phyloP scores from a whole-genome alignment of 2,888 invertebrate genomes.

The Monoplex corrugatus region DNA sequence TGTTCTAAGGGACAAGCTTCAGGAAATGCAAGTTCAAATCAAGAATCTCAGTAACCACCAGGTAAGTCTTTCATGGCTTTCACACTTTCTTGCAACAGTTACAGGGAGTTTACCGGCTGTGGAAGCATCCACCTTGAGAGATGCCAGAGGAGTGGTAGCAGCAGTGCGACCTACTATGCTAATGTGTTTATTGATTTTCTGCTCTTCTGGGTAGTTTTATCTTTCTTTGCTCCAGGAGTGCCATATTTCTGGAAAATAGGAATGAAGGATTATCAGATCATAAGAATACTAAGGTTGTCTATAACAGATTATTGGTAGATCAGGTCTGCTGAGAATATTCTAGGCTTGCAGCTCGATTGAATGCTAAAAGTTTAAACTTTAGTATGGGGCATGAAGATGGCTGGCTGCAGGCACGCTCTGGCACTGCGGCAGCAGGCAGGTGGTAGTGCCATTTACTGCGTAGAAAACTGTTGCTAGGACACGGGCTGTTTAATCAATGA shows the following conservation, averaged over 20 bases:
- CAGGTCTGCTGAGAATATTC: not conserved
- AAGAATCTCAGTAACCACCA: conserved; percentile 77
- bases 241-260: conserved; percentile 27
- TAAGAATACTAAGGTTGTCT: not conserved
- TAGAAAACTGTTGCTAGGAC: conserved; percentile 46
- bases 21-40: conserved; percentile 76
- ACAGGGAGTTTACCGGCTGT: conserved; percentile 31
- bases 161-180: conserved; percentile 57
- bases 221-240: conserved; percentile 44
- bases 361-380: conserved; percentile 32
- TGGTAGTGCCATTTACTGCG: conserved; percentile 38
- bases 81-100: conserved; percentile 21
- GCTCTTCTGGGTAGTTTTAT: conserved; percentile 47
- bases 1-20: conserved; percentile 69
- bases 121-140: conserved; percentile 50
- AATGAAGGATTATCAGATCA: not conserved
- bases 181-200: conserved; percentile 52
- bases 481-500: conserved; percentile 38
- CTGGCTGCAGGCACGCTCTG: conserved; percentile 26
- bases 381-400: conserved; percentile 31
- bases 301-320: not conserved
- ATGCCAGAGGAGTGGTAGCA: conserved; percentile 48
- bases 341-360: not conserved
- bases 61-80: conserved; percentile 62
- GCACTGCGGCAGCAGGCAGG: conserved; percentile 38